A percentile compares a stretch with the other conserved stretches of the same genome.
Evolutionary conservation across 2,113 vertebrate species (phyloP).

Genomic region (Pycnonotus jocosus): DNA sequence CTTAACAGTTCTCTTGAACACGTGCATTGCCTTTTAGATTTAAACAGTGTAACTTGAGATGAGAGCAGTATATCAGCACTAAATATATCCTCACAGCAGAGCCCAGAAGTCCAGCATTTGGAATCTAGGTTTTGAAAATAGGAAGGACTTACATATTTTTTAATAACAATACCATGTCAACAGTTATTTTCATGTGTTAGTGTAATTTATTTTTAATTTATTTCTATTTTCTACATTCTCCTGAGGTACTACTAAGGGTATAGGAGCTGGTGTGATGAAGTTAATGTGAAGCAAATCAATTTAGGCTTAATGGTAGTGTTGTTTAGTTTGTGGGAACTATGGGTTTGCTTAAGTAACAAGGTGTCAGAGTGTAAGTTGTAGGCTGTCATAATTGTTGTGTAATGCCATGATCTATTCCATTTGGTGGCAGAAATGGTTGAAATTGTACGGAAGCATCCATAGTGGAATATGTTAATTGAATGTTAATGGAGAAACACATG

Average conservation of each 20-base stretch:
- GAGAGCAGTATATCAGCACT: not conserved
- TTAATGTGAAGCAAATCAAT: not conserved
- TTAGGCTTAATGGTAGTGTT: not conserved
- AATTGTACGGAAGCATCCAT: not conserved
- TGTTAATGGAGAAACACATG: not conserved
- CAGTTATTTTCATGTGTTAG: not conserved
- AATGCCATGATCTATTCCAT: not conserved
- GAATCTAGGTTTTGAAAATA: not conserved
- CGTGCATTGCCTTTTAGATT: conserved; percentile 2
- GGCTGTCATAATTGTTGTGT: not conserved
- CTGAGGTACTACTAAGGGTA: not conserved
- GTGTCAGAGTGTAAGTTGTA: not conserved
- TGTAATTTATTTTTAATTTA: not conserved
- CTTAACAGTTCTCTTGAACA: not conserved
- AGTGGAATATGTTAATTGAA: not conserved
- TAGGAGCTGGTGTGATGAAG: not conserved
- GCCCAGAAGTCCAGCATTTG: not conserved
- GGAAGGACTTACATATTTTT: not conserved
- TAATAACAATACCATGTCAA: not conserved
- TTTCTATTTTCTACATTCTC: not conserved
- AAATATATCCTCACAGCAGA: not conserved
- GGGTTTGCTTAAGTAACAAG: not conserved
- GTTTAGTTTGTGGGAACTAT: not conserved
- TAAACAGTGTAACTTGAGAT: conserved; percentile 36
- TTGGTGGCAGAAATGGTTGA: not conserved